Conservation (phyloP, 2,888 invertebrate species). For the Dioctria linearis region DNA sequence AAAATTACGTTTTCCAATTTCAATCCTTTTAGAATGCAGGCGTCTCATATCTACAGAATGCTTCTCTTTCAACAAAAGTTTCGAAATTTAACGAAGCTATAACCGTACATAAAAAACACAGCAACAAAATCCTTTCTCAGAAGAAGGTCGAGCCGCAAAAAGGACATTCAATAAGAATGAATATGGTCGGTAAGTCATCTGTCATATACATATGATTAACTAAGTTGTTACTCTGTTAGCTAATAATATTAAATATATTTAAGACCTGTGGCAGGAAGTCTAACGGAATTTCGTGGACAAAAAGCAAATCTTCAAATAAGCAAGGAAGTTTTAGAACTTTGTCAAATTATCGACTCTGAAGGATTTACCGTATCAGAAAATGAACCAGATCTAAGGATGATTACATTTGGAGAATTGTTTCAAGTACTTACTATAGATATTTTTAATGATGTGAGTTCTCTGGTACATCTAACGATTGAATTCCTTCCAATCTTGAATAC, state of each 20-base stretch:
- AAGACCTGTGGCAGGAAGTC: slow-evolving; percentile 90
- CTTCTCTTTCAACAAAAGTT: slow-evolving; percentile 84
- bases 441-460: too few relatives aligned
- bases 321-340: slow-evolving; percentile 92
- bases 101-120: slow-evolving; percentile 83
- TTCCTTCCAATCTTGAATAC: too few relatives aligned
- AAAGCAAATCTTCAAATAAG: slow-evolving; percentile 89
- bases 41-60: slow-evolving; percentile 74
- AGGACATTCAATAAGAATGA: slow-evolving; percentile 84
- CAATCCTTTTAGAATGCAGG: background rate
- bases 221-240: background rate
- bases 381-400: slow-evolving; percentile 79
- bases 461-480: too few relatives aligned
- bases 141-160: background rate
- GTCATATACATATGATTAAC: background rate
- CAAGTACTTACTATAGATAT: slow-evolving; percentile 73
- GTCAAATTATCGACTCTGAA: slow-evolving; percentile 91
- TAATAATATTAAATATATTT: background rate
- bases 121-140: slow-evolving; percentile 84
- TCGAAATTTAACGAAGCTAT: slow-evolving; percentile 89
- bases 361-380: slow-evolving; percentile 75
- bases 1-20: background rate
- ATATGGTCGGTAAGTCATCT: slow-evolving; percentile 82
- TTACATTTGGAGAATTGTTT: slow-evolving; percentile 92
- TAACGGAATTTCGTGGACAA: slow-evolving; percentile 89